phyloP scores from a whole-genome alignment of 1,140 invertebrate genomes.

The Aradophagus sp. region DNA sequence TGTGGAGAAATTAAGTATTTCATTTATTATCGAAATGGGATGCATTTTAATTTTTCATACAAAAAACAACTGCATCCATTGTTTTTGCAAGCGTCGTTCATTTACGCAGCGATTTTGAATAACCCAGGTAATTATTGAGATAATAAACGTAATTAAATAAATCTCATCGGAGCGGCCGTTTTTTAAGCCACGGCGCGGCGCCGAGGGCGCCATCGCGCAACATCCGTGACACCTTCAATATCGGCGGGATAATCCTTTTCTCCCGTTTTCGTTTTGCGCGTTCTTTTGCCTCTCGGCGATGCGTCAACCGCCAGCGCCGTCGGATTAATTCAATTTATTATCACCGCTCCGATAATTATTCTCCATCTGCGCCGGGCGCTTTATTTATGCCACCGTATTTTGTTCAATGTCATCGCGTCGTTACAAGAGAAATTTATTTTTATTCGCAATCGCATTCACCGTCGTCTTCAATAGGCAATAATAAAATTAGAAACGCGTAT shows the following conservation, averaged over 20 bases:
- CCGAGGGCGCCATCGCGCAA: slow-evolving; percentile 11
- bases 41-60: too few species aligned
- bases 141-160: too few species aligned
- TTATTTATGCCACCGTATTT: slow-evolving; percentile 37
- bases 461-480: slow-evolving; percentile 26
- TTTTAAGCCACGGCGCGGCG: neutral
- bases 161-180: too few species aligned
- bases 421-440: slow-evolving; percentile 28
- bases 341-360: slow-evolving; percentile 34
- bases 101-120: too few species aligned
- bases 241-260: slow-evolving; percentile 6
- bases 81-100: too few species aligned
- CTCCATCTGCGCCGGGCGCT: slow-evolving; percentile 10
- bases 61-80: too few species aligned
- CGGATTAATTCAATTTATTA: slow-evolving; percentile 42
- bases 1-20: too few species aligned
- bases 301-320: slow-evolving; percentile 20
- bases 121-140: too few species aligned
- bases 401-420: slow-evolving; percentile 28
- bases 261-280: neutral
- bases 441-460: slow-evolving; percentile 29
- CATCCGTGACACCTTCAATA: slow-evolving; percentile 7
- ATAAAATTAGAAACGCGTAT: slow-evolving; percentile 22
- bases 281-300: neutral
- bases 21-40: too few species aligned